phyloP scores from a whole-genome alignment of 2,888 invertebrate genomes.

The Tetranychus truncatus region DNA sequence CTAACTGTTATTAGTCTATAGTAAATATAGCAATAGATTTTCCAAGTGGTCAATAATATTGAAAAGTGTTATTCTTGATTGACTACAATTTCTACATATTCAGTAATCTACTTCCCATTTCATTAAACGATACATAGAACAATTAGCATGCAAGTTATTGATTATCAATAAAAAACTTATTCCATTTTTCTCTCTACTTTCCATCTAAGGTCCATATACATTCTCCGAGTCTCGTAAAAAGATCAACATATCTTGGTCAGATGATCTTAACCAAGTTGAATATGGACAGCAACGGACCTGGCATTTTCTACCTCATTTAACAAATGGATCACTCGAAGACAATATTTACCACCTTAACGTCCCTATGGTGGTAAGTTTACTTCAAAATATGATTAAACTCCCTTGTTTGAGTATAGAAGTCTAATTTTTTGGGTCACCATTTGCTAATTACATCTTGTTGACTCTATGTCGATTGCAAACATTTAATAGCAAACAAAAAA shows the following conservation, averaged over 20 bases:
- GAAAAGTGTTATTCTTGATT: no score
- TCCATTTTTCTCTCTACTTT: neutral
- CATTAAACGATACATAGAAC: no score
- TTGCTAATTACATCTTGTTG: no score
- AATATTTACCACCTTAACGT: conserved; percentile 27
- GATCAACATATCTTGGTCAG: conserved; percentile 28
- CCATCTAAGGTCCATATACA: conserved; percentile 7
- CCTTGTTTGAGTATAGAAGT: neutral
- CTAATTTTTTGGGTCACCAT: neutral
- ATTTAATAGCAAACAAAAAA: no score
- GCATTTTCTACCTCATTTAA: conserved; percentile 25
- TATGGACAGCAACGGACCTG: conserved; percentile 28
- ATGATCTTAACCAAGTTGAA: conserved; percentile 27
- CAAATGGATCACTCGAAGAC: conserved; percentile 27
- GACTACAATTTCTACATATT: no score
- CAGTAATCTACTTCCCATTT: no score
- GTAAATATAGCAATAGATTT: no score
- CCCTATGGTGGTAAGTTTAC: conserved; percentile 27
- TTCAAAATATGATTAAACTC: neutral
- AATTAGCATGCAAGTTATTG: no score
- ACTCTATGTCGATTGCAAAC: no score
- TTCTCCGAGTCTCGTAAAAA: conserved; percentile 24
- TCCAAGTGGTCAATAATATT: no score
- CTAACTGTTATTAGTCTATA: no score
- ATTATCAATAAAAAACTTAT: neutral